Percentiles rank a stretch among this genome's conserved stretches.
These are phyloP conservation scores for Sciaenops ocellatus DNA, from an alignment of 2,797 vertebrate genomes.

Conservation along the genomic window DNA sequence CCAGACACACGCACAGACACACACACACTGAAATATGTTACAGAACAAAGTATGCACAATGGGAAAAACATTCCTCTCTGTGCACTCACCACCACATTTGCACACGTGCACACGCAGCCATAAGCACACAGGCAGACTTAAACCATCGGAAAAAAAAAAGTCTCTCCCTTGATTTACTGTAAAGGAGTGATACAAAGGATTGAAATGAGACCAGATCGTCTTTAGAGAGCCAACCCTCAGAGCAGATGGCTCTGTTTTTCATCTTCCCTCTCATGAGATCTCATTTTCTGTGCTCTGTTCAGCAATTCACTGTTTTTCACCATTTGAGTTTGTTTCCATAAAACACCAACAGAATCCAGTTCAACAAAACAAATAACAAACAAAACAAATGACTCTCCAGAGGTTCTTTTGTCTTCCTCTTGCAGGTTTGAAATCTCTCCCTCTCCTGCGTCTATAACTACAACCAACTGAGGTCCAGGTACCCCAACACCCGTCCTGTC, in stretches of 20 bases:
- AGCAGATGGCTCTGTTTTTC: slow-evolving; percentile 85
- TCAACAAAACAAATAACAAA: slow-evolving; percentile 80
- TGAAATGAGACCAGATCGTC: slow-evolving; percentile 81
- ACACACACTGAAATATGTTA: slow-evolving; percentile 52
- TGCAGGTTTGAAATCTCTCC: slow-evolving; percentile 34
- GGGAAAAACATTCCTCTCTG: slow-evolving; percentile 62
- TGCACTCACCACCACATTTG: slow-evolving; percentile 52
- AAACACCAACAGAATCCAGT: slow-evolving; percentile 77
- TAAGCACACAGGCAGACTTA: slow-evolving; percentile 42
- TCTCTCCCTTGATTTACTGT: slow-evolving; percentile 77
- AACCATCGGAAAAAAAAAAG: slow-evolving; percentile 43
- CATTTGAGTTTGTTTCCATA: slow-evolving; percentile 78
- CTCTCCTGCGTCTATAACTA: slow-evolving; percentile 17
- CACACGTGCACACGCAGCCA: slow-evolving; percentile 39
- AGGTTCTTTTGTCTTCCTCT: slow-evolving; percentile 53
- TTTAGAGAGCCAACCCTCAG: slow-evolving; percentile 81
- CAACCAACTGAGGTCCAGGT: slow-evolving; percentile 48
- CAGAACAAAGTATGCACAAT: slow-evolving; percentile 58
- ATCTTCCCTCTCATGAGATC: slow-evolving; percentile 82
- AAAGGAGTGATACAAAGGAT: slow-evolving; percentile 79
- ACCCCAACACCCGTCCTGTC: slow-evolving; percentile 39
- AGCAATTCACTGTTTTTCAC: slow-evolving; percentile 67
- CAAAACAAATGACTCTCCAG: slow-evolving; percentile 75
- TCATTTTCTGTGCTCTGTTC: slow-evolving; percentile 80
- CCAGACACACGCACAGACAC: slow-evolving; percentile 58